Evolutionary conservation across 2,113 vertebrate genomes (phyloP).

Genomic region (Anoplopoma fimbria): DNA sequence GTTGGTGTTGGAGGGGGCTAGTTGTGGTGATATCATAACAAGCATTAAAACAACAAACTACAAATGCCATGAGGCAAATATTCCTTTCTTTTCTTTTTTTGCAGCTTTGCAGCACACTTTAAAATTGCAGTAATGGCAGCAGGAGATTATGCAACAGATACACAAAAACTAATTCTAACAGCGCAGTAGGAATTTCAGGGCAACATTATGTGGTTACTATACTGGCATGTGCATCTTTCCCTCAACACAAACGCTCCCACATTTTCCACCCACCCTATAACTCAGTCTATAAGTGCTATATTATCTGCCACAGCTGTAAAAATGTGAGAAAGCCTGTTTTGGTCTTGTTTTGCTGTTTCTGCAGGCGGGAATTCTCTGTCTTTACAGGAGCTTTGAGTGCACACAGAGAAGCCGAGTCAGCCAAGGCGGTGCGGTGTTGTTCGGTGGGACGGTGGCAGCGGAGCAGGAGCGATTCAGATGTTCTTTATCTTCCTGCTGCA

Average conservation of each 20-base stretch:
- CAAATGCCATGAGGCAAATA: slow-evolving; percentile 29
- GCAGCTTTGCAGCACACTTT: background rate
- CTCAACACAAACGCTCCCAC: background rate
- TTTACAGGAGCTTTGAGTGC: slow-evolving; percentile 40
- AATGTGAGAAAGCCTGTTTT: slow-evolving; percentile 33
- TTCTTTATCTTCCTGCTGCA: slow-evolving; percentile 79
- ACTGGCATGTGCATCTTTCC: slow-evolving; percentile 13
- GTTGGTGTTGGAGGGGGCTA: slow-evolving; percentile 2
- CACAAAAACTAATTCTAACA: slow-evolving; percentile 24
- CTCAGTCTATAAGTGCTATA: slow-evolving; percentile 9
- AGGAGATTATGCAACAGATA: slow-evolving; percentile 7
- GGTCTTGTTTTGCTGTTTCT: slow-evolving; percentile 40
- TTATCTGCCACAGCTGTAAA: slow-evolving; percentile 26
- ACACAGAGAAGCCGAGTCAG: slow-evolving; percentile 41
- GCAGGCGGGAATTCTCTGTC: slow-evolving; percentile 30
- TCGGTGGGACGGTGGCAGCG: slow-evolving; percentile 45
- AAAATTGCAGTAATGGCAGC: slow-evolving; percentile 14
- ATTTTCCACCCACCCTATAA: slow-evolving; percentile 19
- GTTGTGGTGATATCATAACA: slow-evolving; percentile 48
- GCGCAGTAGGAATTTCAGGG: slow-evolving; percentile 11
- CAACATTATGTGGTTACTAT: slow-evolving; percentile 11
- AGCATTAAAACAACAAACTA: slow-evolving; percentile 57
- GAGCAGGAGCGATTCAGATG: slow-evolving; percentile 67
- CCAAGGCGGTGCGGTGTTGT: slow-evolving; percentile 44
- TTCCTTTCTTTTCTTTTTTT: too few species aligned